A percentile compares a stretch with the other conserved stretches of the same genome.
These are phyloP conservation scores for Drosophila merina DNA, from an alignment of 2,888 invertebrate species.

Conservation along the genomic window DNA sequence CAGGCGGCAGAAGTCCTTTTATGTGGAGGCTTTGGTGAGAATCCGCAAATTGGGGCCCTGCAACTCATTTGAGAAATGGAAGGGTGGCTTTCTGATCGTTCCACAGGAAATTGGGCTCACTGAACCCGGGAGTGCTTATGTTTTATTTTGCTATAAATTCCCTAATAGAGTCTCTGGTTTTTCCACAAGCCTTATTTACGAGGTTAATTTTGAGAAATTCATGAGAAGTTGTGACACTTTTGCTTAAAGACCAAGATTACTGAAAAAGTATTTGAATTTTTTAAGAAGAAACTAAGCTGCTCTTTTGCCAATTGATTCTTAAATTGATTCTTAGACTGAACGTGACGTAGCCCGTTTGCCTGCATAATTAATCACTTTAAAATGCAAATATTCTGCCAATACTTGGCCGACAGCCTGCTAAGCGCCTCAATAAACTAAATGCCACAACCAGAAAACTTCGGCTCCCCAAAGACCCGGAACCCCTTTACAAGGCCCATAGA, in stretches of 20 bases:
- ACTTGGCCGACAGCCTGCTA: conserved; percentile 20
- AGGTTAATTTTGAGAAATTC: not conserved
- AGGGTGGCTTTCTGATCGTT: conserved; percentile 13
- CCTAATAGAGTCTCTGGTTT: not conserved
- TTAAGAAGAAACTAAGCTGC: not conserved
- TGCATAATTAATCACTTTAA: conserved; percentile 63
- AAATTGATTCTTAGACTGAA: conserved; percentile 10
- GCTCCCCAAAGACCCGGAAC: conserved; percentile 25
- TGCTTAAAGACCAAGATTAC: not conserved
- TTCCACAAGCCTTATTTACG: not conserved
- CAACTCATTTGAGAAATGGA: conserved; percentile 27
- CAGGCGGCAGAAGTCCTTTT: conserved; percentile 35
- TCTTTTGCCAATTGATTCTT: not conserved
- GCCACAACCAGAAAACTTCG: conserved; percentile 18
- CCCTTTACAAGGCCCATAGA: conserved; percentile 3
- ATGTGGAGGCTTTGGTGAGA: conserved; percentile 30
- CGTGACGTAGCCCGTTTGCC: conserved; percentile 4
- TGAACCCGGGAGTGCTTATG: conserved; percentile 10
- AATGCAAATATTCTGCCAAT: conserved; percentile 57
- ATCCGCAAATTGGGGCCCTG: conserved; percentile 23
- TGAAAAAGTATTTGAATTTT: not conserved
- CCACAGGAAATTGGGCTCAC: conserved; percentile 3
- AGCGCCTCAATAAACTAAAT: conserved; percentile 42
- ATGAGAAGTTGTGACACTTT: not conserved
- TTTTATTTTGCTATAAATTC: conserved; percentile 10